Evolutionary conservation across 2,888 invertebrate genomes (phyloP).

Genomic region (Pollenia griseotomentosa): DNA sequence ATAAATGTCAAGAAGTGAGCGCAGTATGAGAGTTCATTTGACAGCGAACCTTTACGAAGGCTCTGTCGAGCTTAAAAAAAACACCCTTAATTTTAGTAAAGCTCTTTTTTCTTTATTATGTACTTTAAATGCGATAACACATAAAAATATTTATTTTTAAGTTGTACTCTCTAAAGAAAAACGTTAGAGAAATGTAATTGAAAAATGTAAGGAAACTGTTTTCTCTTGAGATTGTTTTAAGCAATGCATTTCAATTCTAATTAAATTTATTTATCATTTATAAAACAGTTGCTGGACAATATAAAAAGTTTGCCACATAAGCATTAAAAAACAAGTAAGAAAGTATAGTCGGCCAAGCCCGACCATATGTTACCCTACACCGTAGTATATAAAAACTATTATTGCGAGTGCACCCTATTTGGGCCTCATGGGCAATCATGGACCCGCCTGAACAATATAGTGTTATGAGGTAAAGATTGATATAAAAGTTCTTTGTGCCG

Average conservation of each 20-base stretch:
- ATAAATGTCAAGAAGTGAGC: background rate
- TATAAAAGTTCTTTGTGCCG: too few species aligned
- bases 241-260: conserved; percentile 31
- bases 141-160: background rate
- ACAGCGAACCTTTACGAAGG: too few species aligned
- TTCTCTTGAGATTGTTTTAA: conserved; percentile 21
- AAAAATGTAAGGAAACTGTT: conserved; percentile 26
- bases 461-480: too few species aligned
- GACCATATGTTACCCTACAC: too few species aligned
- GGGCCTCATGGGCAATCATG: too few species aligned
- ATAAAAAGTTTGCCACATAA: background rate
- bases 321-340: too few species aligned
- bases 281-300: conserved; percentile 20
- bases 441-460: too few species aligned
- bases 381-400: too few species aligned
- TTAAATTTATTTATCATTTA: conserved; percentile 63
- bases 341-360: too few species aligned
- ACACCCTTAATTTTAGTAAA: background rate
- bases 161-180: conserved; percentile 19
- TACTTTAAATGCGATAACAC: background rate
- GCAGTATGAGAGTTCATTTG: too few species aligned
- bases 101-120: background rate
- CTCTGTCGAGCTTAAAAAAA: too few species aligned
- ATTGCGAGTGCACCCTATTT: too few species aligned
- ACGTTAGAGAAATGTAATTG: conserved; percentile 36